Base-by-base conservation (phyloP, 2,888 invertebrate species). In the Dryadula phaetusa region DNA sequence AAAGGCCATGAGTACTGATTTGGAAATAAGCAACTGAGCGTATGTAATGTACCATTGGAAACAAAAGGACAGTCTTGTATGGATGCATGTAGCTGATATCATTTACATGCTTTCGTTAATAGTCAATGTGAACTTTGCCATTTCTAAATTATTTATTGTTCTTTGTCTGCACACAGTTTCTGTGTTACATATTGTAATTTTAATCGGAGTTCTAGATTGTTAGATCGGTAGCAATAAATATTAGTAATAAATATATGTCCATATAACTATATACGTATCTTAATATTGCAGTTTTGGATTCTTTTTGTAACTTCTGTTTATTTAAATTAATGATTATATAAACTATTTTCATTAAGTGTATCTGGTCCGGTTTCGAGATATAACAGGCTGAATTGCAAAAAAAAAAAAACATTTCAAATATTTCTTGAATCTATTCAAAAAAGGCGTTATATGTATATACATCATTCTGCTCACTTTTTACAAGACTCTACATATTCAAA, bases 31-130 rank as follows among this genome's bases (percentile, higher is more conserved):
- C 37, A 37, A 37, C 37, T 37, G 37, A 12, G 6, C 6, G 12
- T 37, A 25, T 32, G 34, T 32, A 18, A 32, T 1, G 10, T 10
- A 4, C 7, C 32, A 32, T 6, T 12, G 25, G 3, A n/a, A 25
- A 47, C 6, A 25, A 47, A 47, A 47, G 58, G 64, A 64, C 64
- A 64, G 44, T 56, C 28, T 56, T 22, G 25, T 40, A 28, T 44
- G 20, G 46, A 46, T 56, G 12, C 34, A 14, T 34, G 34, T 54
- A 6, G 14, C 34, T 54, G 56, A 56, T 64, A 64, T 1, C 61
- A 10, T 12, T 28, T 54, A 54, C 54, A 37, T 18, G 40, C 22
- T 40, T 6, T 18, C 28, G 58, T 42, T 42, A 58, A 40, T 58
- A 25, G 28, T 25, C 28, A 8, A 34, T 22, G n/a, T 58, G 16